These are phyloP conservation scores for Aphrophora alni DNA, from an alignment of 2,888 invertebrate genomes.

Conservation along the genomic window DNA sequence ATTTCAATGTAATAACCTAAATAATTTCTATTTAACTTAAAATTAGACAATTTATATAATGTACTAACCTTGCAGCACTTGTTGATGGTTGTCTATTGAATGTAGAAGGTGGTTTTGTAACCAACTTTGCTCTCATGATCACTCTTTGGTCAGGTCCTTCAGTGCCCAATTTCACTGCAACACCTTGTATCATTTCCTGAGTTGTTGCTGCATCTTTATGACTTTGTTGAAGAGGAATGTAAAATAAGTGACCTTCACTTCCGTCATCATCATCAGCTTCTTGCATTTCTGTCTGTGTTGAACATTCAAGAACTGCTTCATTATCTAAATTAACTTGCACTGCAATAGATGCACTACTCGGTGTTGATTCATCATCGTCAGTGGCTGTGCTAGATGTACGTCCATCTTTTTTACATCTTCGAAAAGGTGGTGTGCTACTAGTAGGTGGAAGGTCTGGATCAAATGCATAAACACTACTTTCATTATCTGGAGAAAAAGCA, in stretches of 20 bases:
- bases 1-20: no score
- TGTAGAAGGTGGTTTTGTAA: slow-evolving; percentile 62
- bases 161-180: slow-evolving; percentile 69
- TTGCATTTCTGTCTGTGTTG: slow-evolving; percentile 59
- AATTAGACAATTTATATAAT: no score
- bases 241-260: slow-evolving; percentile 66
- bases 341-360: slow-evolving; percentile 61
- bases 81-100: slow-evolving; percentile 25
- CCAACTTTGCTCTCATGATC: slow-evolving; percentile 67
- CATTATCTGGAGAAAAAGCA: slow-evolving; percentile 72
- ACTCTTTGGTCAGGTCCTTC: slow-evolving; percentile 70
- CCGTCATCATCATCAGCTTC: slow-evolving; percentile 61
- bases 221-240: slow-evolving; percentile 65
- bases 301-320: slow-evolving; percentile 51
- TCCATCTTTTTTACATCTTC: slow-evolving; percentile 53
- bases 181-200: slow-evolving; percentile 61
- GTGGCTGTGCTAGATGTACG: slow-evolving; percentile 56
- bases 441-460: slow-evolving; percentile 66
- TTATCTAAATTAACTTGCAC: slow-evolving; percentile 63
- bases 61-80: background rate
- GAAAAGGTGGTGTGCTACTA: slow-evolving; percentile 65
- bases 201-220: slow-evolving; percentile 55
- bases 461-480: slow-evolving; percentile 75
- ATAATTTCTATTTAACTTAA: no score
- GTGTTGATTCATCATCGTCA: slow-evolving; percentile 57